Percentiles rank a stretch among this genome's conserved stretches.
phyloP scores from a whole-genome alignment of 2,113 vertebrate species.

The Regulus satrapa region DNA sequence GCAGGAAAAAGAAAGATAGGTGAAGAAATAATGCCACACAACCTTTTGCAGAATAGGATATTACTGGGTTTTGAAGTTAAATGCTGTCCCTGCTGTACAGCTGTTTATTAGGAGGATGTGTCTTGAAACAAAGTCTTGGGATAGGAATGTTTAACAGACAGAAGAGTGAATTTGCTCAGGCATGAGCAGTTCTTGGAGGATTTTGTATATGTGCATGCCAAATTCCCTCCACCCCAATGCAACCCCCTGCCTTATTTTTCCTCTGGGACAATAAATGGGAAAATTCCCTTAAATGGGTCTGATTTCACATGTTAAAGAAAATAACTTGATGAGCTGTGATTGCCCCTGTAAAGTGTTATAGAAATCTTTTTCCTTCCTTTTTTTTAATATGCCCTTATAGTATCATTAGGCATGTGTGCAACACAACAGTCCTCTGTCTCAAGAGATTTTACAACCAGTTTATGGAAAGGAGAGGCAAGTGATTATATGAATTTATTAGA shows the following conservation, averaged over 20 bases:
- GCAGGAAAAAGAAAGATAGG: neutral
- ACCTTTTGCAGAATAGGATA: neutral
- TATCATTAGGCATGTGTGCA: neutral
- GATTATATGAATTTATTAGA: constrained; percentile 16
- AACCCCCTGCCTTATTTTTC: neutral
- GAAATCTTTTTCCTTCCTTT: constrained; percentile 27
- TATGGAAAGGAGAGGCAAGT: constrained; percentile 6
- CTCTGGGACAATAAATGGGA: neutral
- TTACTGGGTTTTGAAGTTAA: constrained; percentile 22
- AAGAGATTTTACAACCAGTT: constrained; percentile 38
- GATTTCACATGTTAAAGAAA: neutral
- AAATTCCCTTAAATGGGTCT: neutral
- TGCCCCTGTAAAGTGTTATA: neutral
- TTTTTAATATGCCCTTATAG: neutral
- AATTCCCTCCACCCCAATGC: neutral
- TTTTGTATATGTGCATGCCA: neutral
- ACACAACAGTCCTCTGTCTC: constrained; percentile 13
- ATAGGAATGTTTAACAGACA: constrained; percentile 6
- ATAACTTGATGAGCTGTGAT: constrained; percentile 12
- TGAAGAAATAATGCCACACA: neutral
- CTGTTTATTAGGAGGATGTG: constrained; percentile 32
- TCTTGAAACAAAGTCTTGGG: constrained; percentile 14
- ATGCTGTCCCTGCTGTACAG: neutral
- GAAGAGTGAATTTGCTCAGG: neutral
- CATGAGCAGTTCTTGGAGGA: neutral